Percentiles rank a stretch among this genome's conserved stretches.
These are phyloP conservation scores for Megalonaias nervosa DNA, from an alignment of 1,140 invertebrate species.

Conservation along the genomic window DNA sequence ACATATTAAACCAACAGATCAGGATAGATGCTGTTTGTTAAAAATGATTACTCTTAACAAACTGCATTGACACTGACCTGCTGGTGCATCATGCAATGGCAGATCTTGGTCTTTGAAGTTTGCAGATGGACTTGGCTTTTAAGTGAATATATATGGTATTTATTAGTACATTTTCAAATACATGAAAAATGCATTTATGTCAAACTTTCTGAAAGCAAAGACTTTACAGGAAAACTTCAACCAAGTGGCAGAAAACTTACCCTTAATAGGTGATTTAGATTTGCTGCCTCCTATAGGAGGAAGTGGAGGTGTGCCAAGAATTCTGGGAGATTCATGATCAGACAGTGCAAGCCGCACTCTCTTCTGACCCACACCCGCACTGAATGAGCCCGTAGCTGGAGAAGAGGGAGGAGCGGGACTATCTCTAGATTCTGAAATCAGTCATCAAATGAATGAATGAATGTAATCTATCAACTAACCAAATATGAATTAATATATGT, in stretches of 20 bases:
- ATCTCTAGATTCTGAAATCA: slow-evolving; percentile 16
- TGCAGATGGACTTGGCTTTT: too few species aligned
- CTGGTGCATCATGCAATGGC: too few species aligned
- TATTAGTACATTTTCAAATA: too few species aligned
- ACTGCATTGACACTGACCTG: too few species aligned
- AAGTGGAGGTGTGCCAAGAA: slow-evolving; percentile 41
- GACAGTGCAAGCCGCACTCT: slow-evolving; percentile 43
- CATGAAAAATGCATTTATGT: too few species aligned
- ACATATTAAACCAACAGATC: too few species aligned
- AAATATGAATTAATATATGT: not conserved
- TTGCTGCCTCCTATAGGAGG: slow-evolving; percentile 41
- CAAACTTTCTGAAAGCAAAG: too few species aligned
- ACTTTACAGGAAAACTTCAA: too few species aligned
- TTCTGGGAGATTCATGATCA: slow-evolving; percentile 26
- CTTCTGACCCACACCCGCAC: slow-evolving; percentile 32
- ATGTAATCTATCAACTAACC: not conserved
- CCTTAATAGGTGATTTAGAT: slow-evolving; percentile 7
- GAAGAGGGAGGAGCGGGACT: slow-evolving; percentile 38
- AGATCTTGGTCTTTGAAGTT: too few species aligned
- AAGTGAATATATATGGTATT: too few species aligned
- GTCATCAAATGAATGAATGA: not conserved
- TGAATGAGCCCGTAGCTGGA: slow-evolving; percentile 23
- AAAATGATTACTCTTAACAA: too few species aligned
- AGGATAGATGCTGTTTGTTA: too few species aligned
- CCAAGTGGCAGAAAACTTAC: not conserved